Conservation (phyloP, 1,140 invertebrate species). For the Yoshiicerus persimilis region DNA sequence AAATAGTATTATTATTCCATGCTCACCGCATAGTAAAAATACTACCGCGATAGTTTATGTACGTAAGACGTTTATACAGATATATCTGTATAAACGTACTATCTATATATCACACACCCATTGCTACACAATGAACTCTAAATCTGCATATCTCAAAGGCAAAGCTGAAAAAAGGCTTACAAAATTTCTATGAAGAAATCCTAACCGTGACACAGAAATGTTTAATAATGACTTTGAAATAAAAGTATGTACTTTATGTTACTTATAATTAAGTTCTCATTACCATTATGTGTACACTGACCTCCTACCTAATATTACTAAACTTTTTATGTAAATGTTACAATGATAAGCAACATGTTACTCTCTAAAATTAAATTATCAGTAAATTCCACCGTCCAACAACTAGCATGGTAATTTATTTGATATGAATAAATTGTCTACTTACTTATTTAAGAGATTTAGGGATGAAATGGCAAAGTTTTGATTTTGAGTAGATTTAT, state of each 20-base stretch:
- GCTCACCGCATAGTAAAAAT: too few relatives aligned
- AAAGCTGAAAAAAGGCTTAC: not conserved
- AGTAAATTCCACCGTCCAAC: not conserved
- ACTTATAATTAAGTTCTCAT: too few relatives aligned
- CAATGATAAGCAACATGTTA: too few relatives aligned
- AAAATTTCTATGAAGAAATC: not conserved
- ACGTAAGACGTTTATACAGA: too few relatives aligned
- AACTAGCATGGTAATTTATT: not conserved
- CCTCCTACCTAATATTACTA: too few relatives aligned
- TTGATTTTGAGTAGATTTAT: not conserved
- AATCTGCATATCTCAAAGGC: not conserved
- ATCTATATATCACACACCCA: not conserved
- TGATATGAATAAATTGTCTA: not conserved
- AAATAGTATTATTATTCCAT: too few relatives aligned
- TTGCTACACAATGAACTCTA: not conserved
- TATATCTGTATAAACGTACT: not conserved
- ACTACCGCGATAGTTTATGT: too few relatives aligned
- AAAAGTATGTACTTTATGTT: not conserved
- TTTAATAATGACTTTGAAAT: not conserved
- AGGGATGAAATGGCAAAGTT: not conserved
- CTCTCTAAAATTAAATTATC: not conserved
- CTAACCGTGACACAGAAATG: not conserved
- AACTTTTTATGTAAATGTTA: too few relatives aligned
- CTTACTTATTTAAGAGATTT: not conserved
- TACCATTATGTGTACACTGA: too few relatives aligned